Base-by-base conservation (phyloP, 2,888 invertebrate genomes). In the Pyrgus malvae region DNA sequence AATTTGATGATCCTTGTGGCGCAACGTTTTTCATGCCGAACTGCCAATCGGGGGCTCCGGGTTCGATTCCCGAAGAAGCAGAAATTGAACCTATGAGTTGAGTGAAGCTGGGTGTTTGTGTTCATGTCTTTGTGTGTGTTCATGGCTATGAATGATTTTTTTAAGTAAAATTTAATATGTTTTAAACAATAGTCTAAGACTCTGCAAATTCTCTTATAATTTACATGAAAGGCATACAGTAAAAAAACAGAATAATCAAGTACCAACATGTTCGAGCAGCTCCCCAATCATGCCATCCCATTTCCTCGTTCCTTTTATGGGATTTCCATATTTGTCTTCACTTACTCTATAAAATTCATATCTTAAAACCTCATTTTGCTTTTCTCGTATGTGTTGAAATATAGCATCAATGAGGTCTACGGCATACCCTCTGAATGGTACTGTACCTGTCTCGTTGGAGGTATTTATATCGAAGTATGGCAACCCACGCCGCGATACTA, bases 351-450 rank as follows among this genome's bases (percentile, higher is more conserved):
- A 91, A 63, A 96, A 94, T 62, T 91, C 91, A 66, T 93, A 95
- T 46, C 92, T 68, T 82, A 91, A 29, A 94, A 77, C 69, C 4
- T 60, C 42, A 11, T 77, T 68, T 7, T 70, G 57, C 11, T 70
- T 29, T 37, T 67, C 60, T 41, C 68, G 76, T n/a, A 89, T 83
- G 1, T 70, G 58, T 46, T 77, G 58, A 57, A 89, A 92, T 54
- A 99, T 94, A 58, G 93, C 93, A 9, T 93, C 83, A 55, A 98
- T 93, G 0, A 99, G 85, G 76, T 99, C 98, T 48, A 98, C 93
- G 2, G 96, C 95, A 74, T 96, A 99, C 0, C 98, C 98, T 68
- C 95, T 94, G 68, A 91, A 95, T 8, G 91, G 85, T 2, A 67
- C 69, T 1, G 76, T 80, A 2, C 67, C 69, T 1, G 76, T 80